A percentile compares a stretch with the other conserved stretches of the same genome.
phyloP scores from a whole-genome alignment of 2,113 vertebrate species.

The Ictalurus punctatus region DNA sequence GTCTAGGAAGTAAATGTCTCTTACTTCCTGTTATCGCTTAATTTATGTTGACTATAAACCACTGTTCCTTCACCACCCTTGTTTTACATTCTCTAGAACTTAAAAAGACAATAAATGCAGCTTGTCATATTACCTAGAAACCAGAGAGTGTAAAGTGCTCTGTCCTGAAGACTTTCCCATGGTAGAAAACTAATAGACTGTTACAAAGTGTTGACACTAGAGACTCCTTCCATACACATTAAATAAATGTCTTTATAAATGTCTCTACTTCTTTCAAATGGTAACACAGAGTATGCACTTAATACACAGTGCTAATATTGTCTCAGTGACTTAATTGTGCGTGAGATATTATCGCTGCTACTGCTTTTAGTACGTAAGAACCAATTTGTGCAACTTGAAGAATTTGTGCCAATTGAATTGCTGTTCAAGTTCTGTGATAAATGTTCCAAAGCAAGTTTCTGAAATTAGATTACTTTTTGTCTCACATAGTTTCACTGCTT shows the following conservation, averaged over 20 bases:
- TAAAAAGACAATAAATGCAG: not conserved
- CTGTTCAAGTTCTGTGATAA: not conserved
- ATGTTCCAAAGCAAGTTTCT: not conserved
- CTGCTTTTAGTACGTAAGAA: not conserved
- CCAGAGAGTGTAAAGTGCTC: not conserved
- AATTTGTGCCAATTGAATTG: not conserved
- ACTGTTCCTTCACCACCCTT: not conserved
- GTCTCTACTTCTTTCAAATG: not conserved
- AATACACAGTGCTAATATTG: not conserved
- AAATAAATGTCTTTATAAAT: not conserved
- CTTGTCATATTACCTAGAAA: not conserved
- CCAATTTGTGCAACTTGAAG: not conserved
- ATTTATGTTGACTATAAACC: not conserved
- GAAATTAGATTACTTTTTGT: no score
- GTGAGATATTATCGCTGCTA: not conserved
- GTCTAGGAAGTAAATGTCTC: not conserved
- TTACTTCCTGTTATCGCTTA: not conserved
- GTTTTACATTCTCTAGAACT: not conserved
- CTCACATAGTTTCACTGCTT: not conserved
- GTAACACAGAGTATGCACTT: not conserved
- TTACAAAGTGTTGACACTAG: not conserved
- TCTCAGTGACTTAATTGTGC: not conserved
- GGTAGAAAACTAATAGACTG: not conserved
- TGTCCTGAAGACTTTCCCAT: not conserved
- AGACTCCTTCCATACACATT: not conserved